phyloP scores from a whole-genome alignment of 1,140 invertebrate species.

The Bombyx mori region DNA sequence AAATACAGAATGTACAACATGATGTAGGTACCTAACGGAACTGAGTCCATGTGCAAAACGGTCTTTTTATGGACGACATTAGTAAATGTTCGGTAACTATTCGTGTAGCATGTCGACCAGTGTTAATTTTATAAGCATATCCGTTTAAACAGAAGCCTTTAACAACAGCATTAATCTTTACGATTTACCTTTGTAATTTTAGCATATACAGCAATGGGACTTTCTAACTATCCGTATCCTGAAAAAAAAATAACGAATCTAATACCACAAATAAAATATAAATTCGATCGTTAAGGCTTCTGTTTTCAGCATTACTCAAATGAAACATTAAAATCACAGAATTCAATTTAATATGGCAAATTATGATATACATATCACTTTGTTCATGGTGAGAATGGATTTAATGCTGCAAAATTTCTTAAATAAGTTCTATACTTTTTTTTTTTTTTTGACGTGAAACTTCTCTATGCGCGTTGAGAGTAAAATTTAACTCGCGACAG shows the following conservation, averaged over 20 bases:
- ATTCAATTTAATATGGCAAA: too few relatives aligned
- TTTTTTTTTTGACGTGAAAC: too few relatives aligned
- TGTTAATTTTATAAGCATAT: background rate
- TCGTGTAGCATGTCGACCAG: background rate
- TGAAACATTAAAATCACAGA: background rate
- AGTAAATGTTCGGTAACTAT: background rate
- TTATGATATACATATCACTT: too few relatives aligned
- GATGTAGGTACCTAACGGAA: background rate
- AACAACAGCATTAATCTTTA: background rate
- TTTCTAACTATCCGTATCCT: constrained; percentile 61
- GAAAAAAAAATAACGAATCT: constrained; percentile 34
- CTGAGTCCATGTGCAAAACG: background rate
- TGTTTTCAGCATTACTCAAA: constrained; percentile 22
- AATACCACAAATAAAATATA: too few relatives aligned
- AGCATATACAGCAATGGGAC: constrained; percentile 63
- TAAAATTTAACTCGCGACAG: too few relatives aligned
- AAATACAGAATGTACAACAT: background rate
- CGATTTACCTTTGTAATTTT: constrained; percentile 41
- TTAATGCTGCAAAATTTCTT: too few relatives aligned
- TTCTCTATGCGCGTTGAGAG: too few relatives aligned
- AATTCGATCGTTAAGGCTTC: constrained; percentile 22
- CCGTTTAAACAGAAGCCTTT: constrained; percentile 35
- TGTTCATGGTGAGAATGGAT: too few relatives aligned
- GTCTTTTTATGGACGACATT: background rate
- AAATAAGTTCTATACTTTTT: too few relatives aligned